Evolutionary conservation across 2,888 invertebrate genomes (phyloP).

Genomic region (Petrolisthes manimaculis): DNA sequence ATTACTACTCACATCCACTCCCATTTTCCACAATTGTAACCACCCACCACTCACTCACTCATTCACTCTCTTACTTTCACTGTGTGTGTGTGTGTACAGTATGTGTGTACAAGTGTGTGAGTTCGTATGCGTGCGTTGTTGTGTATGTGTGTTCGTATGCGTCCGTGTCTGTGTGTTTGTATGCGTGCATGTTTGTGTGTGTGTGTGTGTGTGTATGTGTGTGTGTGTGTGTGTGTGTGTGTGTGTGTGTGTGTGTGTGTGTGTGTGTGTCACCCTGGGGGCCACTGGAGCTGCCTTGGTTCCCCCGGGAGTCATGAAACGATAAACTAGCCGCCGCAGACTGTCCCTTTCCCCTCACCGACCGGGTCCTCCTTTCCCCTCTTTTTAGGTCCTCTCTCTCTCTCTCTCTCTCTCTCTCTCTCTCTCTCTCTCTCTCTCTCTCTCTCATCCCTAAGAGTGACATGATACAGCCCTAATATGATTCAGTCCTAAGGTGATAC

Average conservation of each 20-base stretch:
- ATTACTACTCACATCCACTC: too few species aligned
- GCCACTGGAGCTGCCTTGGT: not conserved
- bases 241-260: slow-evolving; percentile 12
- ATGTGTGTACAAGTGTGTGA: too few species aligned
- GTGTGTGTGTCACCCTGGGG: not conserved
- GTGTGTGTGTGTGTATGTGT: not conserved
- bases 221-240: slow-evolving; percentile 1
- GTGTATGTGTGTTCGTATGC: too few species aligned
- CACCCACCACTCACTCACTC: too few species aligned
- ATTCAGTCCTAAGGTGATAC: not conserved
- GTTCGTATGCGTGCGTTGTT: too few species aligned
- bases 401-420: not conserved
- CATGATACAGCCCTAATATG: not conserved
- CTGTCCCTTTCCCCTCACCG: not conserved
- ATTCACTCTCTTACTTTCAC: too few species aligned
- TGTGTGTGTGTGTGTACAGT: too few species aligned
- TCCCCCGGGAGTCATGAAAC: slow-evolving; percentile 39
- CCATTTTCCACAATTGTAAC: too few species aligned
- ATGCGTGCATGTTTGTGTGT: too few species aligned
- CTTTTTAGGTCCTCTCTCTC: not conserved
- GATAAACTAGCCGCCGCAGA: slow-evolving; percentile 30
- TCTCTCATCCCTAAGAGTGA: not conserved
- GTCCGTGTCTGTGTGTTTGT: too few species aligned
- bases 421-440: not conserved
- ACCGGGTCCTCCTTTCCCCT: not conserved